These are phyloP conservation scores for Agriopis leucophaearia DNA, from an alignment of 2,888 invertebrate species.

Conservation along the genomic window DNA sequence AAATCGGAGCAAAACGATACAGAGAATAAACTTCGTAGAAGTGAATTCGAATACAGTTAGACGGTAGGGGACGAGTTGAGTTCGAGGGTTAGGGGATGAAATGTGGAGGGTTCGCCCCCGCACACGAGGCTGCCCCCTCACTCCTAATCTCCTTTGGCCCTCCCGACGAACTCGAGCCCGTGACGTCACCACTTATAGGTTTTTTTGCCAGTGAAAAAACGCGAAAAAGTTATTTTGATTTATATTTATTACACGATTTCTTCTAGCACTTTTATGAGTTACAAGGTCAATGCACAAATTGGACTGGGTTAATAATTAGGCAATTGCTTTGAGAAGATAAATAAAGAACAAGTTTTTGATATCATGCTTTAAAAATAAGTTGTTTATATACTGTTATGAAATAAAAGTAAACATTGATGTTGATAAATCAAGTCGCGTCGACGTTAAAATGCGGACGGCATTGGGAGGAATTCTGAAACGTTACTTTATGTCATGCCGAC, in stretches of 20 bases:
- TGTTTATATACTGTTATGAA: constrained; percentile 9
- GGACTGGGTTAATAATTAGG: constrained; percentile 32
- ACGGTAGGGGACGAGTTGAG: constrained; percentile 25
- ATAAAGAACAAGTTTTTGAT: not conserved
- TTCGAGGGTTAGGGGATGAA: constrained; percentile 62
- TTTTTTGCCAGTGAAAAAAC: constrained; percentile 80
- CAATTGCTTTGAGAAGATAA: constrained; percentile 4
- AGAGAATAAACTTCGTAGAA: not conserved
- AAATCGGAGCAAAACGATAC: not conserved
- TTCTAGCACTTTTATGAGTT: constrained; percentile 52
- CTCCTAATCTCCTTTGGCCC: constrained; percentile 79
- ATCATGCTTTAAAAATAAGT: not conserved
- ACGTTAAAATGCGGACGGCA: constrained; percentile 31
- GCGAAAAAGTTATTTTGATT: constrained; percentile 65
- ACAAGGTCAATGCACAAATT: constrained; percentile 60
- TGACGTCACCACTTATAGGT: constrained; percentile 82
- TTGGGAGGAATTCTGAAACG: constrained; percentile 34
- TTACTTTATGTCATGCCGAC: constrained; percentile 31
- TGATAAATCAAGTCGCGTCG: constrained; percentile 30
- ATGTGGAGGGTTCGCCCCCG: constrained; percentile 63
- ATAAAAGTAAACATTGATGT: constrained; percentile 21
- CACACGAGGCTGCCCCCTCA: constrained; percentile 58
- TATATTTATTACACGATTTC: constrained; percentile 63
- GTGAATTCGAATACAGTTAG: not conserved
- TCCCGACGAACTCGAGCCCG: constrained; percentile 66